Evolutionary conservation across 2,113 vertebrate species (phyloP), one percentile per base, ranked within the genome.

Genomic region (Catharus minimus): DNA sequence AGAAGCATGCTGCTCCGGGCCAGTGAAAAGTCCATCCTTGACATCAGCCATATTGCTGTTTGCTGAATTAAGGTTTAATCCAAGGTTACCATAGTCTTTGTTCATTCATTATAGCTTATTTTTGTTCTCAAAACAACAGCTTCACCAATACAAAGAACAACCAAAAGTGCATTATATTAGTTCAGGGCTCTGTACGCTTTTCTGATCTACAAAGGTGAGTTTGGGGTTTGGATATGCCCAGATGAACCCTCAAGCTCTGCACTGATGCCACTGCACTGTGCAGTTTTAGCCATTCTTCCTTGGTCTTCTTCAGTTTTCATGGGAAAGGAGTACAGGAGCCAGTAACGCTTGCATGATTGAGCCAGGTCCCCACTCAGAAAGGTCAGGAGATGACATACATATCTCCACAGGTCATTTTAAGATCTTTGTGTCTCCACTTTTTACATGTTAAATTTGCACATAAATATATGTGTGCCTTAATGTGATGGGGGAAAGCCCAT

Each of bases 401-500:
- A 18, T 2, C n/a, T 67, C 41, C 38, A 53, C 11, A 41, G 16
- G 36, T 24, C 56, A 36, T 24, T 57, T 86, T 22, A 62, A 39
- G 56, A 61, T 27, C 21, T 52, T 16, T 30, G 5, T 38, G 28
- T 23, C 44, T 81, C 60, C 1, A 0, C 33, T 66, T 77, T 30
- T 47, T 39, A 22, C 3, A 3, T 0, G 0, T 27, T 65, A 69
- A 79, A 89, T 41, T 84, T 64, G 44, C 16, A 60, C 36, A 38
- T 0, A 0, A 5, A 7, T 56, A 74, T 50, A 9, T 2, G 16
- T 1, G 0, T 38, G 23, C 52, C 28, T 61, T 36, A 19, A 28
- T 55, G 10, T 19, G 33, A 30, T 12, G 10, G 21, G n/a, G 30
- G 4, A 28, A 76, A 82, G 23, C 17, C 41, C 38, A 83, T 8